Evolutionary conservation across 1,140 invertebrate species (phyloP).

Genomic region (Mycetomoellerius zeteki): DNA sequence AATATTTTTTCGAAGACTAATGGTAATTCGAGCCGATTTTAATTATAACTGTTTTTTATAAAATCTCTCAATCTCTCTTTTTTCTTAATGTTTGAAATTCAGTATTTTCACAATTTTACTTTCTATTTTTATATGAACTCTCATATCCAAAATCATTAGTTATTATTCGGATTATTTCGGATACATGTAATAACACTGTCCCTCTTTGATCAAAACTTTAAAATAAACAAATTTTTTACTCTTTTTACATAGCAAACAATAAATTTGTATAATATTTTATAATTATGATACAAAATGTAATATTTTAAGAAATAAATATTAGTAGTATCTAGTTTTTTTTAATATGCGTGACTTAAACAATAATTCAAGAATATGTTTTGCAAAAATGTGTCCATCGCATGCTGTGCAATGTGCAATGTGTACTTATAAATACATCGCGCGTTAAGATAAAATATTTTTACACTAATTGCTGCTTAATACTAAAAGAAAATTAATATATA

Average conservation of each 20-base stretch:
- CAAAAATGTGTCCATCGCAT: neutral
- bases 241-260: neutral
- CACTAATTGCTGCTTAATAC: neutral
- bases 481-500: neutral
- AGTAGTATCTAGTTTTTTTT: neutral
- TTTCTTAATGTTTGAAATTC: neutral
- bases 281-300: no score
- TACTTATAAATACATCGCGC: no score
- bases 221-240: neutral
- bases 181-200: neutral
- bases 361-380: neutral
- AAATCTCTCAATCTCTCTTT: neutral
- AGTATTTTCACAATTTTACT: neutral
- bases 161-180: neutral
- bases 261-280: neutral
- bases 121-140: neutral
- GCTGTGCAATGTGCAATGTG: neutral
- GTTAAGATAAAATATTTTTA: conserved; percentile 8
- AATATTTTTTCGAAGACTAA: neutral
- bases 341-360: neutral
- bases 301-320: neutral
- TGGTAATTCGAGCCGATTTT: neutral
- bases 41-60: conserved; percentile 4
- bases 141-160: neutral
- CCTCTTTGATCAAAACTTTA: neutral